These are phyloP conservation scores for Mormoops blainvillei DNA, from an alignment of 2,113 vertebrate species.

Conservation along the genomic window DNA sequence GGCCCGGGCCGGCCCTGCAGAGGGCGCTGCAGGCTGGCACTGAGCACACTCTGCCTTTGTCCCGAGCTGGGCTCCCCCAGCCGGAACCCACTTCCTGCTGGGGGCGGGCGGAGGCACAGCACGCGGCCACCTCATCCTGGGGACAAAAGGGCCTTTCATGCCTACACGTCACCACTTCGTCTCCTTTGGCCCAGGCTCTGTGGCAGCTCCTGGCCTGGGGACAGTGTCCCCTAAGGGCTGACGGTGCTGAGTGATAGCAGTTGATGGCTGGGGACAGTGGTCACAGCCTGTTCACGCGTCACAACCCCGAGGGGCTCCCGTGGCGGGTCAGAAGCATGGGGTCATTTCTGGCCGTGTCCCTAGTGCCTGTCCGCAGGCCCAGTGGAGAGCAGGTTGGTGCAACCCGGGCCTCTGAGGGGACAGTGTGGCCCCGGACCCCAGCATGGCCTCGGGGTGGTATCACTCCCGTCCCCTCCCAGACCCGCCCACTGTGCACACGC, in stretches of 20 bases:
- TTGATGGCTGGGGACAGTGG: rapidly evolving
- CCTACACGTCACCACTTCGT: conserved; percentile 71
- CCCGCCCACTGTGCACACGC: no score
- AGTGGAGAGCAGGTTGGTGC: rapidly evolving
- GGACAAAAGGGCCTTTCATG: conserved; percentile 83
- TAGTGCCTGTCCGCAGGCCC: rapidly evolving
- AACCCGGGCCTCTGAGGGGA: rapidly evolving
- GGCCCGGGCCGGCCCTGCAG: background rate
- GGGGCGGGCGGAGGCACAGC: conserved; percentile 63
- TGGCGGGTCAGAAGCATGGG: rapidly evolving
- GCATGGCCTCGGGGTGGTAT: no score
- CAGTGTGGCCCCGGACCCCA: rapidly evolving
- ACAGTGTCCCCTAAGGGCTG: rapidly evolving
- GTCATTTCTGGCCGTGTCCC: rapidly evolving
- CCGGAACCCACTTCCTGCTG: conserved; percentile 69
- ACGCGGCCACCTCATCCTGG: conserved; percentile 51
- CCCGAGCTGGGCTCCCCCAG: conserved; percentile 30
- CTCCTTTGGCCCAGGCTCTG: background rate
- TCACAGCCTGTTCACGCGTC: rapidly evolving
- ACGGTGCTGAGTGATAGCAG: rapidly evolving
- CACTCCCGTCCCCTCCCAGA: no score
- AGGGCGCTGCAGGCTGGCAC: background rate
- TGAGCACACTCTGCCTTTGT: conserved; percentile 41
- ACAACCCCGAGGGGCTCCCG: rapidly evolving
- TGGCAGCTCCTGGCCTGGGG: background rate